Conservation (phyloP, 2,797 vertebrate species). For the Mormyrus hasselquistii region DNA sequence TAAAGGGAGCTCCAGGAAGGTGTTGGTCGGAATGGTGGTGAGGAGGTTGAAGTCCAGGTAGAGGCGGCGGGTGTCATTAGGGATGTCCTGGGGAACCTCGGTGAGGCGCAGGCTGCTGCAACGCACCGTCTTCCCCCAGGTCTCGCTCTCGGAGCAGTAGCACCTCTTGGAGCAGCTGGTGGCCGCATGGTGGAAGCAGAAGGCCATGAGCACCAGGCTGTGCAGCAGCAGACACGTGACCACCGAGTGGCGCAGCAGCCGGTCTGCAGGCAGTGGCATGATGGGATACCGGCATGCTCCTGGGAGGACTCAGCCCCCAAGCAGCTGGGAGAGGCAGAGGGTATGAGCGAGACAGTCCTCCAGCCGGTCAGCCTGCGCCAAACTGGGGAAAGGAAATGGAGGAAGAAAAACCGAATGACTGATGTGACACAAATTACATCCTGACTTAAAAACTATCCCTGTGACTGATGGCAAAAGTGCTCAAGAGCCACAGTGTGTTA, state of each 20-base stretch:
- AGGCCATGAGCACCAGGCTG: constrained; percentile 76
- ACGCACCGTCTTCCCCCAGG: constrained; percentile 76
- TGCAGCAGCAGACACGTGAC: constrained; percentile 75
- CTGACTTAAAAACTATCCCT: not conserved
- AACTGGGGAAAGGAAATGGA: constrained; percentile 21
- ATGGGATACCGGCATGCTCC: constrained; percentile 53
- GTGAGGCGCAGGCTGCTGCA: constrained; percentile 86
- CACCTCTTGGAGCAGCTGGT: constrained; percentile 79
- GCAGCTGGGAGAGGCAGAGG: constrained; percentile 32
- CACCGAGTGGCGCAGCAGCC: constrained; percentile 63
- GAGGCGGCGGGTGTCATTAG: constrained; percentile 83
- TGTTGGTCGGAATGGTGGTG: constrained; percentile 72
- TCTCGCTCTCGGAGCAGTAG: constrained; percentile 78
- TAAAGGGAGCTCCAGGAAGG: constrained; percentile 75
- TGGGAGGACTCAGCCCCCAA: constrained; percentile 29
- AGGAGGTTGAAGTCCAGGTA: constrained; percentile 91
- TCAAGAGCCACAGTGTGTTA: constrained; percentile 37
- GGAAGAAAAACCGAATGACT: not conserved
- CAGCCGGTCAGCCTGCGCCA: constrained; percentile 40
- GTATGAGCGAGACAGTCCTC: constrained; percentile 44
- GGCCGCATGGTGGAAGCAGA: constrained; percentile 64
- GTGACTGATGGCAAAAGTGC: constrained; percentile 31
- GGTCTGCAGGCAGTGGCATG: constrained; percentile 59
- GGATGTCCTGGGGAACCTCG: constrained; percentile 80
- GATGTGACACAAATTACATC: constrained; percentile 27